Conservation (phyloP, 2,888 invertebrate genomes). For the Holacanthella duospinosa region DNA sequence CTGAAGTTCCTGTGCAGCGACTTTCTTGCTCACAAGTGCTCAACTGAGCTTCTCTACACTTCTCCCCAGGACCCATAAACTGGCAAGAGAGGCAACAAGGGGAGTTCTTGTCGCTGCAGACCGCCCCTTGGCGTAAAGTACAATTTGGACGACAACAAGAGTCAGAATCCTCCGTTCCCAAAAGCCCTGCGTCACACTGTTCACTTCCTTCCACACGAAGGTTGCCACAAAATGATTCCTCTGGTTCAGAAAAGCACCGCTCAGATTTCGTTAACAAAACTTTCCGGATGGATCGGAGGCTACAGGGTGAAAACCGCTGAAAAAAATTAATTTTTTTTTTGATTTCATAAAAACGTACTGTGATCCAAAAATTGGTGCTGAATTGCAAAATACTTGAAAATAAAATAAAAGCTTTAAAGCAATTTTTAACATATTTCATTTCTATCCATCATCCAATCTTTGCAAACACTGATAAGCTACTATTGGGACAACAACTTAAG, state of each 20-base stretch:
- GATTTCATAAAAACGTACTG: neutral
- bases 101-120: constrained; percentile 91
- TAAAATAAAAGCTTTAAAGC: neutral
- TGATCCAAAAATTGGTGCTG: neutral
- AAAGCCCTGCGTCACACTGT: constrained; percentile 88
- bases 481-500: too few species aligned
- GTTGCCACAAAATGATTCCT: constrained; percentile 93
- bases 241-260: constrained; percentile 82
- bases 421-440: too few species aligned
- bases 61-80: constrained; percentile 49
- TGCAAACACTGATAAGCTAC: too few species aligned
- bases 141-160: constrained; percentile 89
- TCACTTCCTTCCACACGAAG: constrained; percentile 88
- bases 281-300: constrained; percentile 79
- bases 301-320: constrained; percentile 90
- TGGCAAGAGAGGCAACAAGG: constrained; percentile 89
- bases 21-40: constrained; percentile 89
- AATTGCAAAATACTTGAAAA: neutral
- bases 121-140: constrained; percentile 72
- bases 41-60: constrained; percentile 78
- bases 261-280: constrained; percentile 86
- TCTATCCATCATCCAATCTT: too few species aligned
- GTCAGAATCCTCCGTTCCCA: constrained; percentile 87
- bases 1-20: constrained; percentile 67
- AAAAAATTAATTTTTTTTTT: constrained; percentile 35